Evolutionary conservation across 2,888 invertebrate species (phyloP), one percentile per base, ranked within the genome.

Genomic region (Drosophila merina): DNA sequence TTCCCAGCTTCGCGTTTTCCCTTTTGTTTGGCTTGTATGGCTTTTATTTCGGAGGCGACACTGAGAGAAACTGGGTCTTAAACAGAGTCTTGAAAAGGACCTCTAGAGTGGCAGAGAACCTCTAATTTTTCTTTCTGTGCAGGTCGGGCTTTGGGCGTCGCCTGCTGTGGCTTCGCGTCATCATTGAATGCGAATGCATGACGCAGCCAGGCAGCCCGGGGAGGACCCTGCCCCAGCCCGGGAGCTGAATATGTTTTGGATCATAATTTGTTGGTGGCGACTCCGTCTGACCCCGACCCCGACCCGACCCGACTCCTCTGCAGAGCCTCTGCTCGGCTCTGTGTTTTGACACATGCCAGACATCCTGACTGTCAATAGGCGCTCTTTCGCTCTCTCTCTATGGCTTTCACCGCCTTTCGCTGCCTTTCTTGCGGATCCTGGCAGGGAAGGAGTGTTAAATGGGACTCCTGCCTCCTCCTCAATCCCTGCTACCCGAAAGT

Each of bases 321-420:
- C 5, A 8, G 14, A 8, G 0, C 8, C 30, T 14, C 20, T 30
- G 9, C 14, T 38, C 31, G 20, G 20, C 45, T 56, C 77, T 74
- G 60, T 85, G 71, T 80, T 77, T 72, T 72, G 59, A 64, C 77
- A 77, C 80, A 83, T 69, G 73, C 74, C 62, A 67, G 73, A 77
- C 62, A 67, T 69, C 69, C 72, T 74, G 68, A 36, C 69, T 86
- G 84, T 86, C 80, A 86, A 81, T 86, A 86, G 68, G 68, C 52
- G 48, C 5, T n/a, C 30, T 6, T 1, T 8, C 33, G 4, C 7
- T 7, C 51, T 7, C 31, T 10, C 6, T 4, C 25, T 9, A 9
- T 9, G 9, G 8, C 31, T 33, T 12, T 33, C 10, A 2, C 50
- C 9, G n/a, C 31, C 36, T 12, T 20, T 33, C 28, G 1, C 1